Conservation (phyloP, 2,888 invertebrate genomes). For the Kryphioiulus occultus region DNA sequence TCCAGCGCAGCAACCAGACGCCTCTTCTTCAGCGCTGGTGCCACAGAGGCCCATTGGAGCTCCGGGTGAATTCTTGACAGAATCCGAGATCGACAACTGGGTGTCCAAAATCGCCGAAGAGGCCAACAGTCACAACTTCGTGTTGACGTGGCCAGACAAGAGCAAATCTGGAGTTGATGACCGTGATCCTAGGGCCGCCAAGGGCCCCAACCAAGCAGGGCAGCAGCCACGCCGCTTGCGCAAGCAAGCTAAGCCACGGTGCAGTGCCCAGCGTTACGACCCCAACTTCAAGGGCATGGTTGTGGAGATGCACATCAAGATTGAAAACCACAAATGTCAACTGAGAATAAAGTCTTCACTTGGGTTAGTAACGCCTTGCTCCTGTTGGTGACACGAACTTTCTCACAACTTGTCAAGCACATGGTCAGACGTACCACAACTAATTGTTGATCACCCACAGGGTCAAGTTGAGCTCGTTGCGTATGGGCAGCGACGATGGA, state of each 20-base stretch:
- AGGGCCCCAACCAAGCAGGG: not conserved
- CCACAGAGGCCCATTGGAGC: no score
- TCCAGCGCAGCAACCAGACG: no score
- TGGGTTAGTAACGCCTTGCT: not conserved
- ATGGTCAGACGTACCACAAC: no score
- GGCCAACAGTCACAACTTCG: not conserved
- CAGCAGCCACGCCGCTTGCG: not conserved
- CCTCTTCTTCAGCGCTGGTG: no score
- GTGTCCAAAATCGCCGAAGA: slow-evolving; percentile 18
- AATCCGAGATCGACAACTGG: not conserved
- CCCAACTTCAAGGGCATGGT: slow-evolving; percentile 43
- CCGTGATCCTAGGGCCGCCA: not conserved
- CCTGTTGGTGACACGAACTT: no score
- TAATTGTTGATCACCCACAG: no score
- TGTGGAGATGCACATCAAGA: slow-evolving; percentile 5
- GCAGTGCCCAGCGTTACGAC: slow-evolving; percentile 32
- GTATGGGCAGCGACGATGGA: no score
- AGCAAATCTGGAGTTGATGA: not conserved
- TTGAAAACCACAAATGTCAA: slow-evolving; percentile 6
- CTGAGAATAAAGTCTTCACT: slow-evolving; percentile 20
- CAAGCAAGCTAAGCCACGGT: slow-evolving; percentile 37
- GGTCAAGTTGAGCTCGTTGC: no score
- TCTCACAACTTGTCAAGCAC: no score
- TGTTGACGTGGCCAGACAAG: not conserved
- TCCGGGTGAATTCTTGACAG: not conserved